Percentiles rank a stretch among this genome's conserved stretches.
These are phyloP conservation scores for Oppia nitens DNA, from an alignment of 1,140 invertebrate species.

Conservation along the genomic window DNA sequence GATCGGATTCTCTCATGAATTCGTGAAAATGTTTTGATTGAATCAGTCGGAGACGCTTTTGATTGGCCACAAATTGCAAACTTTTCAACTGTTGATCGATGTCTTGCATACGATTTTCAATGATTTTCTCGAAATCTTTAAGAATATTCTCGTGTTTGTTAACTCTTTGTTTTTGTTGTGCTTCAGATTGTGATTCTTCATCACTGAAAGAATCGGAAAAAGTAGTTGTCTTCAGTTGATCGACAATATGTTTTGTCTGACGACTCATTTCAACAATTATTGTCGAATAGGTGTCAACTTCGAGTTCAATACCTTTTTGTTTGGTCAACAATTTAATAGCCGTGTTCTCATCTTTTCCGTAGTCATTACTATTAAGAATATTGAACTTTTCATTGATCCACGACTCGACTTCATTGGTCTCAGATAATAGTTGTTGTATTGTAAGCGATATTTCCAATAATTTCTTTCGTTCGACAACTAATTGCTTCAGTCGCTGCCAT, in stretches of 20 bases:
- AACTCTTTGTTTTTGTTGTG: too few relatives aligned
- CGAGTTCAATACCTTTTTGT: constrained; percentile 78
- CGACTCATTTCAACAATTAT: constrained; percentile 83
- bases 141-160: too few relatives aligned
- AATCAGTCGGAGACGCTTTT: constrained; percentile 63
- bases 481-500: constrained; percentile 49
- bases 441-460: constrained; percentile 67
- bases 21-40: constrained; percentile 81
- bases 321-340: constrained; percentile 78
- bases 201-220: too few relatives aligned
- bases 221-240: too few relatives aligned
- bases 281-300: constrained; percentile 79
- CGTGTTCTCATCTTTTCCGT: constrained; percentile 67
- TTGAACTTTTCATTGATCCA: constrained; percentile 78
- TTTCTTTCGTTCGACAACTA: constrained; percentile 48
- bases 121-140: constrained; percentile 52
- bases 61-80: constrained; percentile 57
- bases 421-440: constrained; percentile 53
- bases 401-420: constrained; percentile 75
- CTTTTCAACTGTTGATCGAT: constrained; percentile 53
- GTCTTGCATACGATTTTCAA: constrained; percentile 50
- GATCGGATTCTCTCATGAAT: constrained; percentile 73
- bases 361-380: constrained; percentile 58
- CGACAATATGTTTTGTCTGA: constrained; percentile 57
- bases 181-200: too few relatives aligned